Conservation (phyloP, 2,113 vertebrate species). For the Glaucomys volans region DNA sequence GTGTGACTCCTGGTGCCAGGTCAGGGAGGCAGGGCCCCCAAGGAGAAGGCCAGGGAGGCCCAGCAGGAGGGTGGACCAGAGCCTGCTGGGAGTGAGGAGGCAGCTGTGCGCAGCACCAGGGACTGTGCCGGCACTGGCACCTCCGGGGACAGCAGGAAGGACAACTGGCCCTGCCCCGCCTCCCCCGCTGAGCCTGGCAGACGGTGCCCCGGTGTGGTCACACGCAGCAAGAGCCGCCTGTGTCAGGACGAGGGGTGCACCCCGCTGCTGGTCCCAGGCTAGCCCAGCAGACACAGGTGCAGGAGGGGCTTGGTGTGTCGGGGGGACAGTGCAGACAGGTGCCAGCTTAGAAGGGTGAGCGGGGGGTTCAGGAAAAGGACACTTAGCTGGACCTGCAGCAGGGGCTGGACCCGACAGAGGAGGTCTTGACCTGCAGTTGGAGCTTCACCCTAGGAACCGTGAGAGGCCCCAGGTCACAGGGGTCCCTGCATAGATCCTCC, state of each 20-base stretch:
- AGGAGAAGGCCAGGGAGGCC: neutral
- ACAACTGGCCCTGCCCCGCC: accelerated
- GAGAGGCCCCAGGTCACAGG: neutral
- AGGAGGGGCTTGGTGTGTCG: neutral
- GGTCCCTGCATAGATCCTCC: too few relatives aligned
- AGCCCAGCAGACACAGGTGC: neutral
- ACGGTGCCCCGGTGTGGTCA: accelerated
- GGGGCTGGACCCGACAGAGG: accelerated
- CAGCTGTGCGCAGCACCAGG: neutral
- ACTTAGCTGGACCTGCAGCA: accelerated
- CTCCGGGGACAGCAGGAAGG: neutral
- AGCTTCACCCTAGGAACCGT: neutral
- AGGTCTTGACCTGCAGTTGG: accelerated
- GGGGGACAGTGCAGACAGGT: too few relatives aligned
- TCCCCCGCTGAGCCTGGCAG: accelerated
- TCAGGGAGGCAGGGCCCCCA: too few relatives aligned
- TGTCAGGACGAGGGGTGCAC: too few relatives aligned
- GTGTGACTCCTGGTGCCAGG: accelerated
- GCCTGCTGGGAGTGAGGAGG: accelerated
- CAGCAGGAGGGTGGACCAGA: too few relatives aligned
- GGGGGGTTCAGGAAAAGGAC: too few relatives aligned
- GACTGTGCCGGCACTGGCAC: neutral
- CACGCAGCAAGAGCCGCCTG: neutral
- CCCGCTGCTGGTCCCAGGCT: neutral
- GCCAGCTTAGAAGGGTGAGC: neutral